These are phyloP conservation scores for pig (Sus scrofa) DNA, from an alignment of 2,113 vertebrate species.

Conservation along the genomic window DNA sequence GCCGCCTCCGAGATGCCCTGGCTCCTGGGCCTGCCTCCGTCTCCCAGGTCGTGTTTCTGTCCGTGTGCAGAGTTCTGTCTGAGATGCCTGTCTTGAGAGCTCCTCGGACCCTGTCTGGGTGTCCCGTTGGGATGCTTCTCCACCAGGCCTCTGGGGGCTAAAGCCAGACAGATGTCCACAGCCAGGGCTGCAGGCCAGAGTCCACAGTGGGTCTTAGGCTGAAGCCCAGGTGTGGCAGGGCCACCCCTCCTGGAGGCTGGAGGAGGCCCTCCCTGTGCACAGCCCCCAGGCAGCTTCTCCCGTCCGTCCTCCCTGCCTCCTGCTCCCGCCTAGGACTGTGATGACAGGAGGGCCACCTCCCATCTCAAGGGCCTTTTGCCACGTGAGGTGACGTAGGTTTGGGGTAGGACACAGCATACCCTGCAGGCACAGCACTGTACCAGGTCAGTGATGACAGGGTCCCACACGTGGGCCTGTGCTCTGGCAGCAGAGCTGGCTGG, in stretches of 20 bases:
- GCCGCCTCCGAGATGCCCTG: fast-evolving
- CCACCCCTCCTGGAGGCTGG: neutral
- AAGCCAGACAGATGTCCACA: neutral
- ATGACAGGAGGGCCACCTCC: too few species aligned
- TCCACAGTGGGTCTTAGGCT: neutral
- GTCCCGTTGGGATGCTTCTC: too few species aligned
- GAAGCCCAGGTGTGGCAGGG: neutral
- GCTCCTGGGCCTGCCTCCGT: neutral
- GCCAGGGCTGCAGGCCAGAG: neutral
- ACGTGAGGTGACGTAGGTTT: neutral
- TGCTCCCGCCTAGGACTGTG: neutral
- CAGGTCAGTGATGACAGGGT: fast-evolving
- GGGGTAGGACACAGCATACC: fast-evolving
- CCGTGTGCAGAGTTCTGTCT: neutral
- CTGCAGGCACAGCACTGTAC: neutral
- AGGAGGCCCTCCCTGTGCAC: neutral
- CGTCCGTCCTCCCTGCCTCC: neutral
- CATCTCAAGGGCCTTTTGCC: too few species aligned
- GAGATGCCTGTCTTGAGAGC: neutral
- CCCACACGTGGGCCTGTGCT: neutral
- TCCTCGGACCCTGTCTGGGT: fast-evolving
- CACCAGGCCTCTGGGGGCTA: neutral
- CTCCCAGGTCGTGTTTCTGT: fast-evolving
- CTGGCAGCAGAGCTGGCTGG: neutral
- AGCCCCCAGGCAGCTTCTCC: neutral